Base-by-base conservation (phyloP, 2,113 vertebrate genomes). In the Parotia lawesii region DNA sequence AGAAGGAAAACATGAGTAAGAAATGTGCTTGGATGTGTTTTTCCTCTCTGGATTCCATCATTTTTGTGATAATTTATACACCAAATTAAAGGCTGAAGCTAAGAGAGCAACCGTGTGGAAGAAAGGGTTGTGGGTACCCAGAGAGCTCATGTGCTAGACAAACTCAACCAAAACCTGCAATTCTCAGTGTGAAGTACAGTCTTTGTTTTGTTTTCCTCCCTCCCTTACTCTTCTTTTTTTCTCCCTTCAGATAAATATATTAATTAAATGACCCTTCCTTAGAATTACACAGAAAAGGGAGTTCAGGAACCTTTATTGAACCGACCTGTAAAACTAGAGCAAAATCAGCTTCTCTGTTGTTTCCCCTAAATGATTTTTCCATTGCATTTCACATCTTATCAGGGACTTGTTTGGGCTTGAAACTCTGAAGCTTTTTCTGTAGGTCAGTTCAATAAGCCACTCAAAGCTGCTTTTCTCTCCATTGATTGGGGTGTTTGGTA, bases 311-410 rank as follows among this genome's bases (percentile, higher is more conserved):
- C 75, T 85, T 93, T 96, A 94, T 97, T 96, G 95, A 95, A 93
- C 87, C 0, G 1, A 95, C 83, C 91, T 94, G 93, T 92, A 97
- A 96, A 96, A 96, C 86, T 89, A 91, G 86, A 96, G 76, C 91
- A 96, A 96, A 96, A 95, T 96, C 94, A 95, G 79, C 84, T 94
- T 87, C 94, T 96, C 92, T 87, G 93, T 95, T 94, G 86, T 96
- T 96, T 92, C 77, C 78, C 67, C 74, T 89, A 96, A 94, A 95
- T 96, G 94, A 96, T 97, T 96, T 96, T 96, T 96, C 96, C 96
- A 84, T 95, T 94, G 95, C 95, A 93, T 96, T 96, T 97, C 96
- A 95, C 96, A 91, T 94, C 88, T 97, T 96, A 96, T 96, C 94
- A 90, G 90, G 81, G 90, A 90, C 95, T 92, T 93, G 94, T 94